These are phyloP conservation scores for Momotus momota DNA, from an alignment of 2,797 vertebrate species.

Conservation along the genomic window DNA sequence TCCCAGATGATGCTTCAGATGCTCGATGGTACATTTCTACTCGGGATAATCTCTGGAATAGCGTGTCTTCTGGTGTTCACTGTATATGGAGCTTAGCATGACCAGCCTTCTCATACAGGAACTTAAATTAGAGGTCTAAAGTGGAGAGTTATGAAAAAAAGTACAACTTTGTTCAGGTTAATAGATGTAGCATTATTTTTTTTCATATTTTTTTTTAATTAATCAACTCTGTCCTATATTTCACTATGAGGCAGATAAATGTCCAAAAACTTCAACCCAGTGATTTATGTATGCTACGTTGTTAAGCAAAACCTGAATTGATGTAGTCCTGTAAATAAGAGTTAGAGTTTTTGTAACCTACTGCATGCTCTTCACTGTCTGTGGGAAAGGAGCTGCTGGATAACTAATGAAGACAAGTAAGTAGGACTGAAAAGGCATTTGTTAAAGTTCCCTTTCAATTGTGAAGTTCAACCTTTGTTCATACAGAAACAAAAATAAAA, in stretches of 20 bases:
- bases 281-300: neutral
- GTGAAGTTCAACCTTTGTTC: neutral
- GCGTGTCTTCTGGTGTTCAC: neutral
- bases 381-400: neutral
- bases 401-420: slow-evolving; percentile 3
- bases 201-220: too few relatives aligned
- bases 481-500: neutral
- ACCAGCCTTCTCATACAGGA: neutral
- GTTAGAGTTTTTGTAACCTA: neutral
- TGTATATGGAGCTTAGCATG: neutral
- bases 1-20: neutral
- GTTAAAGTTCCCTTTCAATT: neutral
- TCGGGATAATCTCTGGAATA: neutral
- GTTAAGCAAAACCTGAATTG: neutral
- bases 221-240: neutral
- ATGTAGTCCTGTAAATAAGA: neutral
- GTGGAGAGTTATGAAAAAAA: neutral
- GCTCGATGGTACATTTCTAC: neutral
- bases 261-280: neutral
- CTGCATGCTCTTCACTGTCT: neutral
- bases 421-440: neutral
- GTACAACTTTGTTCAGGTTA: neutral
- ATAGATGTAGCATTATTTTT: neutral
- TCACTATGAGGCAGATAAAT: neutral
- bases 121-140: neutral